These are phyloP conservation scores for Platorchestia sp. DNA, from an alignment of 1,140 invertebrate genomes.

Conservation along the genomic window DNA sequence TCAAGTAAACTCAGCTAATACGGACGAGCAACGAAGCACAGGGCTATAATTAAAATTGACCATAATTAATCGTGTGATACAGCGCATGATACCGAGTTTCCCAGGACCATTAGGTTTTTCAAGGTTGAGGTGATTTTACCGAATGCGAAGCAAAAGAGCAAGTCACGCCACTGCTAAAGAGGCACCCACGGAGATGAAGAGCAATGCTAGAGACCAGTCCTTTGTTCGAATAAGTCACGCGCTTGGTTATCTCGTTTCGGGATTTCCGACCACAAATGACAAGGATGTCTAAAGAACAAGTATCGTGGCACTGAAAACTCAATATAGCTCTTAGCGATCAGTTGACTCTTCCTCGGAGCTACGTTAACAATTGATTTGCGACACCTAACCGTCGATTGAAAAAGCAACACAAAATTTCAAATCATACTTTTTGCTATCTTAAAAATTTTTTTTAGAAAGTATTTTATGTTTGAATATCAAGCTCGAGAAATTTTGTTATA, in stretches of 20 bases:
- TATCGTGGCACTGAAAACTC: not conserved
- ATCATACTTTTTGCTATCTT: not conserved
- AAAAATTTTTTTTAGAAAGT: not conserved
- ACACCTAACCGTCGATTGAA: not conserved
- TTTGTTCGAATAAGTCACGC: slow-evolving; percentile 23
- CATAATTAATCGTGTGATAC: not conserved
- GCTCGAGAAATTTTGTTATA: not conserved
- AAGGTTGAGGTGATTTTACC: not conserved
- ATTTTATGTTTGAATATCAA: not conserved
- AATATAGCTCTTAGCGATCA: not conserved
- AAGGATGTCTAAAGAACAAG: not conserved
- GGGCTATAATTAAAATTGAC: not conserved
- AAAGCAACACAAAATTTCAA: not conserved
- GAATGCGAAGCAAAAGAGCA: not conserved
- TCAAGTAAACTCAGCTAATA: not conserved
- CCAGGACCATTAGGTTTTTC: slow-evolving; percentile 23
- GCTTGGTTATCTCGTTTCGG: slow-evolving; percentile 12
- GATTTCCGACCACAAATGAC: slow-evolving; percentile 12
- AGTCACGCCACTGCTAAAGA: slow-evolving; percentile 17
- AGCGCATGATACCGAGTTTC: not conserved
- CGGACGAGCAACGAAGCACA: not conserved
- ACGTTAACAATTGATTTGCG: not conserved
- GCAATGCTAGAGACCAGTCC: not conserved
- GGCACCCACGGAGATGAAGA: not conserved
- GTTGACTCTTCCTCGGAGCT: not conserved